These are phyloP conservation scores for Scalopus aquaticus DNA, from an alignment of 2,113 vertebrate species.

Conservation along the genomic window DNA sequence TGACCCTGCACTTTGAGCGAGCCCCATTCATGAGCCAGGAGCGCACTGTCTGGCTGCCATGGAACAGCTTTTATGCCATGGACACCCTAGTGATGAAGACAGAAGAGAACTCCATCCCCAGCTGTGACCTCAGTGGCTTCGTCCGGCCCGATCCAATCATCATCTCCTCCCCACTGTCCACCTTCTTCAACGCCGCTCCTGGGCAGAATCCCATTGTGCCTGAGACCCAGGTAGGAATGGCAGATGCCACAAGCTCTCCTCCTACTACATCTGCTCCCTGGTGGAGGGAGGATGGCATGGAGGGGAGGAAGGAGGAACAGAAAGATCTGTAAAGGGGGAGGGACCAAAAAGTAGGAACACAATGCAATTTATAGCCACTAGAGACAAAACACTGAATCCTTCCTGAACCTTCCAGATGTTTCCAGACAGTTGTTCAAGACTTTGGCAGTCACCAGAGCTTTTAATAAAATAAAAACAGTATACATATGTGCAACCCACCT, in stretches of 20 bases:
- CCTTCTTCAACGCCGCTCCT: conserved; percentile 96
- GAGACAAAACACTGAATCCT: not conserved
- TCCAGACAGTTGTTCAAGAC: conserved; percentile 19
- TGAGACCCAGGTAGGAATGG: conserved; percentile 94
- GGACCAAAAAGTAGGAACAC: not conserved
- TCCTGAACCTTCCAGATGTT: conserved; percentile 2
- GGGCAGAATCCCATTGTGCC: conserved; percentile 95
- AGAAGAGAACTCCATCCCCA: conserved; percentile 99
- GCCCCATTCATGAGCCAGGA: conserved; percentile 98
- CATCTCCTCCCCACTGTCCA: conserved; percentile 97
- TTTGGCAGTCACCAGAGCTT: conserved; percentile 5
- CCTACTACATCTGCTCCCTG: not conserved
- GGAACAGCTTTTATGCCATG: conserved; percentile 99
- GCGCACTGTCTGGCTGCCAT: conserved; percentile 97
- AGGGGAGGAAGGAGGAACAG: no score
- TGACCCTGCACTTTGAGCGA: conserved; percentile 96
- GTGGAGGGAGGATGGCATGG: no score
- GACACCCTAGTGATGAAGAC: conserved; percentile 99
- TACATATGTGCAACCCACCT: conserved; percentile 55
- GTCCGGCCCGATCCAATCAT: conserved; percentile 96
- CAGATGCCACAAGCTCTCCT: not conserved
- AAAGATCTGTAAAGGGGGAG: not conserved
- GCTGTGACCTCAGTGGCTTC: conserved; percentile 98
- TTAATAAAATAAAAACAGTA: conserved; percentile 72
- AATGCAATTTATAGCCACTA: not conserved